These are phyloP conservation scores for Isoperla grammatica DNA, from an alignment of 2,888 invertebrate genomes.

Conservation along the genomic window DNA sequence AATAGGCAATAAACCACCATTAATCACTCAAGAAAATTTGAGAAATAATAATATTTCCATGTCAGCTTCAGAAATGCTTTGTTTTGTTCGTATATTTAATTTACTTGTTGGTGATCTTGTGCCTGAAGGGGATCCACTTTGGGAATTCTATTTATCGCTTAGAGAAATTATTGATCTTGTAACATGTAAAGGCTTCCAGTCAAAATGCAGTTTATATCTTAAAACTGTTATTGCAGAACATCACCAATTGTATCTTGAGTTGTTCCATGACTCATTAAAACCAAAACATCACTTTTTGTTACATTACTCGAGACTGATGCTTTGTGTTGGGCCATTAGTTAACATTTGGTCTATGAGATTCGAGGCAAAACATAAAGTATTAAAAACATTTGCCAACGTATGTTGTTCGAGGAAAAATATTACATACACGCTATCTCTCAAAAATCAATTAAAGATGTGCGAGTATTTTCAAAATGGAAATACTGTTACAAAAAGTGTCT, in stretches of 20 bases:
- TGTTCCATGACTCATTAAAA: conserved; percentile 25
- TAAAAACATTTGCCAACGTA: conserved; percentile 29
- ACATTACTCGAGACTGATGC: conserved; percentile 31
- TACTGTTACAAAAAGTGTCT: too few relatives aligned
- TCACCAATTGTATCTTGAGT: conserved; percentile 22
- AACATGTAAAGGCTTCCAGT: too few relatives aligned
- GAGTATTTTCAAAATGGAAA: too few relatives aligned
- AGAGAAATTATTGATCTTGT: too few relatives aligned
- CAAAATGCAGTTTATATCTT: too few relatives aligned
- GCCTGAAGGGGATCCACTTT: background rate
- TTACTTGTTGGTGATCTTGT: background rate
- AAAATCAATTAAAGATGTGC: conserved; percentile 29
- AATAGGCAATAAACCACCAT: too few relatives aligned
- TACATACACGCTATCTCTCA: conserved; percentile 25
- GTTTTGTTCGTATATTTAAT: conserved; percentile 18
- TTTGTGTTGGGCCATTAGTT: conserved; percentile 30
- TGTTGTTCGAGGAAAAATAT: conserved; percentile 31
- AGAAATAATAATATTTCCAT: too few relatives aligned
- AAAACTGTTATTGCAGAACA: conserved; percentile 23
- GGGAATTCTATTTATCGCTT: background rate
- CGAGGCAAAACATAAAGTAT: conserved; percentile 33
- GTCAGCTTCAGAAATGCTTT: too few relatives aligned
- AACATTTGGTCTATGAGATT: conserved; percentile 32
- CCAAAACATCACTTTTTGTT: conserved; percentile 32
- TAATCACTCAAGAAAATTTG: too few relatives aligned